phyloP scores from a whole-genome alignment of 2,113 vertebrate species.

The Chlamydotis undulata region DNA sequence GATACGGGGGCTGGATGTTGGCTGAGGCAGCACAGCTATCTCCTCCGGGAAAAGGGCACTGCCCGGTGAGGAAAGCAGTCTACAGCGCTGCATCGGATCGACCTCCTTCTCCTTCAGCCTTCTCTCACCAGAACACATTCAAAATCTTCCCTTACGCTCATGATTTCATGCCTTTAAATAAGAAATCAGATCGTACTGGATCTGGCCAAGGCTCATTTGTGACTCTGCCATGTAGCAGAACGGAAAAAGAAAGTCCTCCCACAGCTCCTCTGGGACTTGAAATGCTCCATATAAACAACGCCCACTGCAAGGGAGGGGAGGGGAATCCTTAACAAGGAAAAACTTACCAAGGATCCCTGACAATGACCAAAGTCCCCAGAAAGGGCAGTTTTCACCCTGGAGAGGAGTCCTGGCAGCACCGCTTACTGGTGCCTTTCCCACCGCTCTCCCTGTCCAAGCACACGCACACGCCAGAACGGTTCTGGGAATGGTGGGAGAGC shows the following conservation, averaged over 20 bases:
- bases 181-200: slow-evolving; percentile 50
- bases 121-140: not conserved
- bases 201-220: slow-evolving; percentile 63
- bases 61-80: not conserved
- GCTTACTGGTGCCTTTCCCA: not conserved
- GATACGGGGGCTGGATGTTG: not conserved
- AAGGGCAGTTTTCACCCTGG: not conserved
- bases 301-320: slow-evolving; percentile 70
- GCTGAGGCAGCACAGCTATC: not conserved
- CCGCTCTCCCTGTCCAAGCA: not conserved
- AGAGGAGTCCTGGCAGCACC: not conserved
- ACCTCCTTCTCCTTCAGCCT: not conserved
- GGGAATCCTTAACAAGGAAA: slow-evolving; percentile 65
- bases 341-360: slow-evolving; percentile 54
- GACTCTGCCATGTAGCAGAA: slow-evolving; percentile 65
- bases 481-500: not conserved
- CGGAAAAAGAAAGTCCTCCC: slow-evolving; percentile 69
- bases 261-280: slow-evolving; percentile 68
- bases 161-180: slow-evolving; percentile 38
- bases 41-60: not conserved
- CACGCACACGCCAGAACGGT: fast-evolving
- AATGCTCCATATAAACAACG: slow-evolving; percentile 71
- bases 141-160: not conserved
- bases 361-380: not conserved
- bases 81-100: not conserved